Base-by-base conservation (phyloP, 2,797 vertebrate species). In the Rhabdomys pumilio region DNA sequence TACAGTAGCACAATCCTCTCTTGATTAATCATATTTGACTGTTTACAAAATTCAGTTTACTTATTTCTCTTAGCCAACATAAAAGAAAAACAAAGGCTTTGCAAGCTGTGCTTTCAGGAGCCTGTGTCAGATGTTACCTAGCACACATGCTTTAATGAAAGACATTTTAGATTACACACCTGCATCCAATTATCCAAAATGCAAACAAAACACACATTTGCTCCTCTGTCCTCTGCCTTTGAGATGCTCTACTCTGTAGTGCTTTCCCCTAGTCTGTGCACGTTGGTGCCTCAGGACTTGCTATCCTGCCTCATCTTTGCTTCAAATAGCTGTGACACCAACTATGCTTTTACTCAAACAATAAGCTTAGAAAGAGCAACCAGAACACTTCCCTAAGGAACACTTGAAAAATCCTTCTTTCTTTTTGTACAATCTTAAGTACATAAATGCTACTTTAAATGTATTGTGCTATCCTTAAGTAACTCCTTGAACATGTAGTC, bases 121-220 rank as follows among this genome's bases (percentile, higher is more conserved):
- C 67, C 69, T 76, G 44, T 81, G 34, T 97, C 44, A 85, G 61
- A 72, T 94, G 55, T 91, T 93, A 97, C 92, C 65, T 86, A 76
- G 85, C 0, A 4, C 31, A 65, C 19, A 55, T 22, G 26, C 53
- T 90, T 92, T 96, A 94, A 95, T 95, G 80, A 85, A 90, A 97
- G 38, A 84, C 77, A 57, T 80, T 94, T 88, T 76, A 47, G 96
- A 97, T 94, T 96, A 95, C 38, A 26, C 89, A 96, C 89, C 61
- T 88, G 91, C 57, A 59, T 94, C 94, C 93, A 90, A 93, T 96
- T 96, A 94, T 31, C 76, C 81, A 95, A 96, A 96, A 63, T 38
- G 61, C 61, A 96, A 61, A 90, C 11, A 29, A 89, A 92, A 92
- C 59, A 80, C 20, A 59, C 2, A 17, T 55, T 34, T 89, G 9